Percentiles rank a stretch among this genome's conserved stretches.
These are phyloP conservation scores for Rhorus exstirpatorius DNA, from an alignment of 2,888 invertebrate genomes.

Conservation along the genomic window DNA sequence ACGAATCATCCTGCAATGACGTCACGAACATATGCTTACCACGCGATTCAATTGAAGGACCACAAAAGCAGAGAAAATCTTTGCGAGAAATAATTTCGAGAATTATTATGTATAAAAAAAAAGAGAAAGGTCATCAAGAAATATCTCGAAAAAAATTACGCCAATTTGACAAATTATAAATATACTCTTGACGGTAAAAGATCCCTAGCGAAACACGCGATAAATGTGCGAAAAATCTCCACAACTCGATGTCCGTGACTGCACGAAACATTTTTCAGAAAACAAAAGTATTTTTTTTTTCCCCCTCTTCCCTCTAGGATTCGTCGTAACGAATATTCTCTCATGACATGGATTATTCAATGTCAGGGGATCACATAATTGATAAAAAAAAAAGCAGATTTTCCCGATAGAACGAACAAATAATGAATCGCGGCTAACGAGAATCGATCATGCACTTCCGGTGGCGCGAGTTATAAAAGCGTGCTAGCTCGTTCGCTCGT, in stretches of 20 bases:
- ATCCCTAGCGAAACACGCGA: no score
- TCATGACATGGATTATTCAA: conserved; percentile 34
- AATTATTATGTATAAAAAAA: no score
- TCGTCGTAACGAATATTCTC: not conserved
- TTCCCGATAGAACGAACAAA: not conserved
- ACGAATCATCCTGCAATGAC: not conserved
- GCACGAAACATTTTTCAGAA: not conserved
- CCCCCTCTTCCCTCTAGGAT: not conserved
- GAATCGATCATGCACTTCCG: conserved; percentile 75
- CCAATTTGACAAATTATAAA: not conserved
- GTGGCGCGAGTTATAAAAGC: conserved; percentile 56
- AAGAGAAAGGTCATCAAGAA: not conserved
- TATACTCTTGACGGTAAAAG: no score
- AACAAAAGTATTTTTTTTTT: not conserved
- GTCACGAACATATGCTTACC: not conserved
- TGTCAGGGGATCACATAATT: conserved; percentile 38
- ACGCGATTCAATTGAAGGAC: conserved; percentile 2
- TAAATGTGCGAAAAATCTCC: not conserved
- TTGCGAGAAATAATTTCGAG: not conserved
- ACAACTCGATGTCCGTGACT: not conserved
- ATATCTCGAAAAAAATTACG: not conserved
- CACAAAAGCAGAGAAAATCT: not conserved
- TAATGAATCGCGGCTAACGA: conserved; percentile 68
- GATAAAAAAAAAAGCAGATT: conserved; percentile 19
- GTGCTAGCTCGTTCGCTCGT: not conserved